phyloP scores from a whole-genome alignment of 2,797 vertebrate genomes.

The Pyrocephalus nanus region DNA sequence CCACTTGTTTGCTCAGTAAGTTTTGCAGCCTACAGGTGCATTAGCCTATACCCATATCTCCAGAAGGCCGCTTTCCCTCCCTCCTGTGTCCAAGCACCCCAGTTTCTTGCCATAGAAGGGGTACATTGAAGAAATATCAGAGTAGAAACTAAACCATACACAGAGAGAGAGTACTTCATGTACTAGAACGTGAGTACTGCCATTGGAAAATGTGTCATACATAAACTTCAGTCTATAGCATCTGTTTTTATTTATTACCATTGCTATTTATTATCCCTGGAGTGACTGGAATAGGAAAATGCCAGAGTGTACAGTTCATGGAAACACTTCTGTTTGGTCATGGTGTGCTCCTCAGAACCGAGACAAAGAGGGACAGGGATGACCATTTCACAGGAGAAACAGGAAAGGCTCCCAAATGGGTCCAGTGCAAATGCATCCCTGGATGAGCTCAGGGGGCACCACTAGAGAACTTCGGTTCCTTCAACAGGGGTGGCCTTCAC shows the following conservation, averaged over 20 bases:
- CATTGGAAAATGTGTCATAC: not conserved
- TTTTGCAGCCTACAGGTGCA: not conserved
- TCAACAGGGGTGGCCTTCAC: fast-evolving
- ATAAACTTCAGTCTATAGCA: not conserved
- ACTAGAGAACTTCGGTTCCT: not conserved
- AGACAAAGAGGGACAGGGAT: not conserved
- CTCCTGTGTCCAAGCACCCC: not conserved
- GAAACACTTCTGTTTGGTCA: not conserved
- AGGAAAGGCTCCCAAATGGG: not conserved
- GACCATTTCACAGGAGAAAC: not conserved
- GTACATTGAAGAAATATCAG: not conserved
- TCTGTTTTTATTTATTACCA: not conserved
- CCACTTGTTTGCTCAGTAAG: not conserved
- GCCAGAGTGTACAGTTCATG: fast-evolving
- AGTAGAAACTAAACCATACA: not conserved
- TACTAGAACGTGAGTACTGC: not conserved
- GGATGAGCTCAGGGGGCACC: not conserved
- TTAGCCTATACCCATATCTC: not conserved
- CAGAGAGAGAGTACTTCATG: not conserved
- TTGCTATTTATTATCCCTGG: not conserved
- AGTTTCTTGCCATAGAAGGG: not conserved
- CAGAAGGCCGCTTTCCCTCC: not conserved
- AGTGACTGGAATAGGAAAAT: not conserved
- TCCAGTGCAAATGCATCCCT: not conserved
- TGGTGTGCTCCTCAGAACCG: not conserved